These are phyloP conservation scores for Nannoperca australis DNA, from an alignment of 2,797 vertebrate species.

Conservation along the genomic window DNA sequence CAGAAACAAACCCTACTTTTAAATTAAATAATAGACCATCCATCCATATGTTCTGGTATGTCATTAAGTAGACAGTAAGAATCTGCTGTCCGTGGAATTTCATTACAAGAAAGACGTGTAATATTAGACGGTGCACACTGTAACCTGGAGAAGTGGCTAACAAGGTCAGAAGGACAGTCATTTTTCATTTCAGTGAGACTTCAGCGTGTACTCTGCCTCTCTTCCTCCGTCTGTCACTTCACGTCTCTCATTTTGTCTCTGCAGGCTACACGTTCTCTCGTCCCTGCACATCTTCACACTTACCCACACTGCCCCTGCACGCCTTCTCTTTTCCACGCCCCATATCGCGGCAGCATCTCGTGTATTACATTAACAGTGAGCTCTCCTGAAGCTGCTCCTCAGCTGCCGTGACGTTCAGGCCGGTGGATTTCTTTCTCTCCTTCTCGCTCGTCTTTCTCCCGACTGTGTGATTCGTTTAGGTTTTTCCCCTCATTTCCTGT, in stretches of 20 bases:
- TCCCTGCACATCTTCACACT: constrained; percentile 24
- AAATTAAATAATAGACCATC: neutral
- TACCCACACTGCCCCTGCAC: constrained; percentile 6
- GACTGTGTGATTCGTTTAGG: constrained; percentile 3
- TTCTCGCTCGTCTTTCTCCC: neutral
- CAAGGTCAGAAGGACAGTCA: constrained; percentile 66
- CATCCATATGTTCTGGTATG: neutral
- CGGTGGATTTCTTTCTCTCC: no score
- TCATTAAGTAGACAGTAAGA: neutral
- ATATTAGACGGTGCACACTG: constrained; percentile 2
- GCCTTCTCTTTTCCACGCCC: constrained; percentile 9
- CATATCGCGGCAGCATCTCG: constrained; percentile 16
- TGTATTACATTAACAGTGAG: constrained; percentile 26
- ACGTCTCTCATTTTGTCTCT: constrained; percentile 49
- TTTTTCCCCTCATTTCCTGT: neutral
- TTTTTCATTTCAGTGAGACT: constrained; percentile 50
- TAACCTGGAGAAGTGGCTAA: constrained; percentile 35
- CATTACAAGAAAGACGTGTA: constrained; percentile 19
- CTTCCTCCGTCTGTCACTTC: constrained; percentile 50
- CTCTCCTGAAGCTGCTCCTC: constrained; percentile 24
- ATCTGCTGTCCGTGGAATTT: constrained; percentile 12
- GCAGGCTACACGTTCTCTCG: constrained; percentile 26
- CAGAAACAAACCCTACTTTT: constrained; percentile 5
- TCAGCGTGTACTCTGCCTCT: constrained; percentile 21
- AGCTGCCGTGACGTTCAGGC: constrained; percentile 6